A percentile compares a stretch with the other conserved stretches of the same genome.
These are phyloP conservation scores for Dyspetes luteomarginatus DNA, from an alignment of 2,888 invertebrate genomes.

Conservation along the genomic window DNA sequence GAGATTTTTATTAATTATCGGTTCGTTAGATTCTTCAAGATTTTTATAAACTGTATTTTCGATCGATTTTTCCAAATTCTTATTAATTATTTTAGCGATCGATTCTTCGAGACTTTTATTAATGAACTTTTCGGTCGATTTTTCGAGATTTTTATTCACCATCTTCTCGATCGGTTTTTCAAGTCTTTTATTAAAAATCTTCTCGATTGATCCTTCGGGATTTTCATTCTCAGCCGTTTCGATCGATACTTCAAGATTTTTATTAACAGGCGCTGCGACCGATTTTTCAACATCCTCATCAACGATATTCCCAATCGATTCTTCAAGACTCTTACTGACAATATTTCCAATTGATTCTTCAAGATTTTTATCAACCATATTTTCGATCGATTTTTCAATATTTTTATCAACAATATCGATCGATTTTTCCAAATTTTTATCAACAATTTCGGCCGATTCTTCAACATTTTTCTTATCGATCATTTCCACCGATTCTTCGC, in stretches of 20 bases:
- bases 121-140: neutral
- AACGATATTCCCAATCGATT: neutral
- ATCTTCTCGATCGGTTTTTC: neutral
- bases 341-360: neutral
- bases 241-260: neutral
- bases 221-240: neutral
- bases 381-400: neutral
- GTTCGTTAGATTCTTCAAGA: neutral
- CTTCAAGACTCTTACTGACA: neutral
- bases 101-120: neutral
- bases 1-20: neutral
- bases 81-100: neutral
- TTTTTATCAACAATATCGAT: neutral
- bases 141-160: neutral
- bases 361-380: neutral
- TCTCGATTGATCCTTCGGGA: neutral
- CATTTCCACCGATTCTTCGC: neutral
- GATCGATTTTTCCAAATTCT: neutral
- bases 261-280: neutral
- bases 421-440: neutral
- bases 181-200: neutral
- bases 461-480: neutral
- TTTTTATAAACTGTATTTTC: neutral
- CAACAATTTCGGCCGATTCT: neutral
- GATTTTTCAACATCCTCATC: neutral